Evolutionary conservation across 1,140 invertebrate species (phyloP).

Genomic region (Drosophila ercepeae): DNA sequence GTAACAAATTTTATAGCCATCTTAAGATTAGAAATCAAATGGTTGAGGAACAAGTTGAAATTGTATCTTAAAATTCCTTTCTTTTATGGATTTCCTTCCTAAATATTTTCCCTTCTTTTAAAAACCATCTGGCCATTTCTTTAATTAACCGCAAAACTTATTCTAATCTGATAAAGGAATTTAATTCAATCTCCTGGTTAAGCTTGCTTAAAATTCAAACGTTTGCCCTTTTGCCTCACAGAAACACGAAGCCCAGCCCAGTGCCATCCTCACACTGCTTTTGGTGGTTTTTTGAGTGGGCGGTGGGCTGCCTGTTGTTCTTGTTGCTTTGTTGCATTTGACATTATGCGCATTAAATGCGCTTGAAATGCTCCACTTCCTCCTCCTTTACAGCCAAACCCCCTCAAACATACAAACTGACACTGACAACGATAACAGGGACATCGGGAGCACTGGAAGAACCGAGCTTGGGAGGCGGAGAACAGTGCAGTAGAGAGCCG

Average conservation of each 20-base stretch:
- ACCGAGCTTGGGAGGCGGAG: not conserved
- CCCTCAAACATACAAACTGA: constrained; percentile 7
- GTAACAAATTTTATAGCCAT: not conserved
- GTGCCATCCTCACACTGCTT: not conserved
- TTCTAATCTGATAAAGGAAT: constrained; percentile 21
- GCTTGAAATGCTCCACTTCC: constrained; percentile 52
- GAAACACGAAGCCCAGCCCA: not conserved
- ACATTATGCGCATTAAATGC: constrained; percentile 73
- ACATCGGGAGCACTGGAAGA: not conserved
- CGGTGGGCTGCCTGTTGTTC: constrained; percentile 13
- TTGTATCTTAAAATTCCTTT: too few relatives aligned
- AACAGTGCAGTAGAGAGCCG: constrained; percentile 10
- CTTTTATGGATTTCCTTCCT: too few relatives aligned
- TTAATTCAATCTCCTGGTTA: constrained; percentile 15
- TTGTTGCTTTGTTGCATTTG: constrained; percentile 52
- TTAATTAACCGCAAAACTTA: constrained; percentile 17
- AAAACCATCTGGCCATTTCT: too few relatives aligned
- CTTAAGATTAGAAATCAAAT: not conserved
- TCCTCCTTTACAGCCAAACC: not conserved
- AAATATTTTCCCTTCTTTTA: too few relatives aligned
- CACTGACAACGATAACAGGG: constrained; percentile 36
- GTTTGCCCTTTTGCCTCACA: constrained; percentile 27
- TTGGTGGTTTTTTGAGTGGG: constrained; percentile 22
- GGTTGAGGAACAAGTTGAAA: too few relatives aligned
- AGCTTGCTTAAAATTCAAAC: constrained; percentile 27